Evolutionary conservation across 2,113 vertebrate genomes (phyloP), one percentile per base, ranked within the genome.

Genomic region (Neopipo cinnamomea): DNA sequence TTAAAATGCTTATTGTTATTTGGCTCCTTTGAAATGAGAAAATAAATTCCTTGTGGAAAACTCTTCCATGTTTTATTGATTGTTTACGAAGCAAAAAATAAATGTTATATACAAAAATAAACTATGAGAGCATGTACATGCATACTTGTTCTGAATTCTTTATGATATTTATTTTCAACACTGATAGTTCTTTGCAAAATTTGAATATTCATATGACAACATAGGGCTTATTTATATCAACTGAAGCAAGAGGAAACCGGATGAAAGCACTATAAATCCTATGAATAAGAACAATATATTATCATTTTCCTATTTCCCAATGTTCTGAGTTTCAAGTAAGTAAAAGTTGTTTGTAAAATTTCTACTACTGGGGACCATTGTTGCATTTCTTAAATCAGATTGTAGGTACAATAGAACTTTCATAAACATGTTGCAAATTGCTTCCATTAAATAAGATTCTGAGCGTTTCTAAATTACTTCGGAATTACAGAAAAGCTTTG

Each of bases 171-270:
- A 76, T 95, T 95, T 95, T 93, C 81, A 90, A 89, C 75, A 84
- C 53, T 73, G 72, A 78, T 92, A 79, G 46, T 96, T 97, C 71
- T 93, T 88, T 92, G 63, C 25, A 3, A 79, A 75, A 42, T 93
- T 90, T 97, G 93, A 96, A 96, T 97, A 93, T 96, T 96, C 92
- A 92, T 95, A 65, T 91, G 59, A 82, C 90, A 95, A 93, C 68
- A 63, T 73, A 79, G 35, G 6, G 5, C 28, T 94, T 94, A 91
- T 91, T 95, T 91, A 92, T 89, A 85, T 88, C 66, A 92, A 71
- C 53, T 53, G 73, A 90, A 90, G 72, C 52, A 47, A 49, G 66
- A 95, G 41, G 59, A 93, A 92, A 91, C 22, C 42, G 86, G 85
- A 67, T 82, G 92, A 96, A 92, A 88, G 39, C 56, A 35, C 41